Percentiles rank a stretch among this genome's conserved stretches.
phyloP scores from a whole-genome alignment of 2,888 invertebrate species.

The Lasioglossum vierecki region DNA sequence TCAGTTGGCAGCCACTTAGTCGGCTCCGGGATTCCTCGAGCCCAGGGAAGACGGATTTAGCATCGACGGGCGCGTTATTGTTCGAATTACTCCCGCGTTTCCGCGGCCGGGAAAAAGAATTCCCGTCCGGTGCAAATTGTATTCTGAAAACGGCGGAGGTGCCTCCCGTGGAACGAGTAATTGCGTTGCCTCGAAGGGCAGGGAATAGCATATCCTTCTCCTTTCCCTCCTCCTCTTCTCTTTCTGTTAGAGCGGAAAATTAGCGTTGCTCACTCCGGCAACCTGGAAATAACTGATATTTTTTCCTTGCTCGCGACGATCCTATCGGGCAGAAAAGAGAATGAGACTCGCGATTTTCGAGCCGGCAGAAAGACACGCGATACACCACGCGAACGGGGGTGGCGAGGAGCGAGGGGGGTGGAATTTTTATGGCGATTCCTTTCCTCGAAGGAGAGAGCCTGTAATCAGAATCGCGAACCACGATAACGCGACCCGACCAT shows the following conservation, averaged over 20 bases:
- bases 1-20: conserved; percentile 62
- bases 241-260: conserved; percentile 54
- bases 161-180: background rate
- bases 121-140: background rate
- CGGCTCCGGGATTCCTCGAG: conserved; percentile 10
- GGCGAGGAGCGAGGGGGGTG: conserved; percentile 6
- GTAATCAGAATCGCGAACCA: conserved; percentile 44
- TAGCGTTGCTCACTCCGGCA: conserved; percentile 41
- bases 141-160: background rate
- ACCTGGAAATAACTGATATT: conserved; percentile 38
- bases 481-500: conserved; percentile 18
- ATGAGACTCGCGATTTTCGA: background rate
- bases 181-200: background rate
- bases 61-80: conserved; percentile 37
- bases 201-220: background rate
- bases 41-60: conserved; percentile 54
- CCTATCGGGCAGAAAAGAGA: conserved; percentile 35
- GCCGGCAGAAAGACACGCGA: conserved; percentile 35
- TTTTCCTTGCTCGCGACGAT: conserved; percentile 43
- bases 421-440: conserved; percentile 51
- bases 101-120: background rate
- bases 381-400: conserved; percentile 16
- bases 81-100: conserved; percentile 18
- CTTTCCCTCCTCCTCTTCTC: background rate
- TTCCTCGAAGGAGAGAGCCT: conserved; percentile 19